Evolutionary conservation across 2,797 vertebrate species (phyloP).

Genomic region (Buceros bicornis): DNA sequence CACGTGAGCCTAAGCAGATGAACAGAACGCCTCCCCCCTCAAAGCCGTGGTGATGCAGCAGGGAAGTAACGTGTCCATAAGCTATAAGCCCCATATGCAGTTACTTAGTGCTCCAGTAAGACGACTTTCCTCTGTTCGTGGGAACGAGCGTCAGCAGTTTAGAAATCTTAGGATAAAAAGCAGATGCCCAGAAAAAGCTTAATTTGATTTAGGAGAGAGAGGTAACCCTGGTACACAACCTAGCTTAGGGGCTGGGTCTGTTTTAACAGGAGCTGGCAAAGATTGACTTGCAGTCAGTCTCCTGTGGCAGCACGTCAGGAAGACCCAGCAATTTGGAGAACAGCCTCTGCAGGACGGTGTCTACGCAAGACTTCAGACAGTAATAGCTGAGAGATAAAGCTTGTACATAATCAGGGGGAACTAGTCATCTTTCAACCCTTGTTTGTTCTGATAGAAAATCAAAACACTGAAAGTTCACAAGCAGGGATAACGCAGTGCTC

Average conservation of each 20-base stretch:
- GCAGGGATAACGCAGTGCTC: neutral
- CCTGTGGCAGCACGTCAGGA: neutral
- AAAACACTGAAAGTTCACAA: neutral
- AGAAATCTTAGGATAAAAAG: constrained; percentile 38
- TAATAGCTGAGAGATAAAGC: neutral
- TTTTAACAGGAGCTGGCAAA: neutral
- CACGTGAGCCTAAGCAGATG: neutral
- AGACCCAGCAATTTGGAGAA: rapidly evolving
- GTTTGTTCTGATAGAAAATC: neutral
- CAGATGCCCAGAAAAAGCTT: constrained; percentile 28
- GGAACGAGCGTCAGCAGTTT: neutral
- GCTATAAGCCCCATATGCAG: neutral
- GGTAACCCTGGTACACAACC: neutral
- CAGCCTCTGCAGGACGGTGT: neutral
- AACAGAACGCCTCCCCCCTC: neutral
- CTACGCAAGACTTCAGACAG: neutral
- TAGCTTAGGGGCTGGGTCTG: neutral
- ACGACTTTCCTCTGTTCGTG: neutral
- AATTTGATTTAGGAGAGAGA: constrained; percentile 1
- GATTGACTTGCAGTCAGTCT: neutral
- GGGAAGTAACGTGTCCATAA: neutral
- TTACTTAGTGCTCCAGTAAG: constrained; percentile 76
- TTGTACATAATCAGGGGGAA: neutral
- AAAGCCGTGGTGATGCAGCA: neutral
- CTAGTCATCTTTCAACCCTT: neutral